Evolutionary conservation across 2,113 vertebrate species (phyloP).

Genomic region (Elephas maximus): DNA sequence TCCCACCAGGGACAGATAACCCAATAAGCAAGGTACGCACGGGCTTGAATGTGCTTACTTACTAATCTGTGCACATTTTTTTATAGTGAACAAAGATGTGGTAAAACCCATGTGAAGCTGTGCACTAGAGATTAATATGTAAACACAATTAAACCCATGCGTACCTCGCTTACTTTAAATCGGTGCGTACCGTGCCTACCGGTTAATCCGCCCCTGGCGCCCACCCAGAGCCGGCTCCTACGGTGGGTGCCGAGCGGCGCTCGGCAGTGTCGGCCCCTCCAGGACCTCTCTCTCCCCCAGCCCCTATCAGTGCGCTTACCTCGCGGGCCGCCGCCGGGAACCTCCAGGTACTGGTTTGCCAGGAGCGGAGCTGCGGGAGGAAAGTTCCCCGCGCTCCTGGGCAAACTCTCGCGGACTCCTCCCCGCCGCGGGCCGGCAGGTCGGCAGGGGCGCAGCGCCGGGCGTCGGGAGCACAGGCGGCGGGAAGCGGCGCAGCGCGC

Average conservation of each 20-base stretch:
- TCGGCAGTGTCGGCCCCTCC: not conserved
- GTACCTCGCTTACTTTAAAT: no score
- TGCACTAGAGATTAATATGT: no score
- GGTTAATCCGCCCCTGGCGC: not conserved
- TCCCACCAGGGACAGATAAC: not conserved
- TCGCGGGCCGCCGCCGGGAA: not conserved
- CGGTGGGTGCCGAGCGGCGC: not conserved
- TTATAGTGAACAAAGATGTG: no score
- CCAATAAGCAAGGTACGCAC: no score
- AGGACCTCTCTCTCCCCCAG: no score
- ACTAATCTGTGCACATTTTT: no score
- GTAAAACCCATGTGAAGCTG: no score
- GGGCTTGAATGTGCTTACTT: no score
- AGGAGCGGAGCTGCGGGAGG: not conserved
- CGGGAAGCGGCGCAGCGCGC: not conserved
- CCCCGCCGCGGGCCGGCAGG: not conserved
- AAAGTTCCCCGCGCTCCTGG: constrained; percentile 69
- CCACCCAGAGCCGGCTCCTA: not conserved
- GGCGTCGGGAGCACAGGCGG: not conserved
- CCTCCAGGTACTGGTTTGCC: not conserved
- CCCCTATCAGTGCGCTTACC: constrained; percentile 15
- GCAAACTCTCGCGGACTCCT: constrained; percentile 47
- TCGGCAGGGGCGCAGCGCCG: not conserved
- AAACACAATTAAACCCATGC: no score
- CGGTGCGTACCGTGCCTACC: no score